A percentile compares a stretch with the other conserved stretches of the same genome.
These are phyloP conservation scores for Drosophila gaucha DNA, from an alignment of 2,888 invertebrate species.

Conservation along the genomic window DNA sequence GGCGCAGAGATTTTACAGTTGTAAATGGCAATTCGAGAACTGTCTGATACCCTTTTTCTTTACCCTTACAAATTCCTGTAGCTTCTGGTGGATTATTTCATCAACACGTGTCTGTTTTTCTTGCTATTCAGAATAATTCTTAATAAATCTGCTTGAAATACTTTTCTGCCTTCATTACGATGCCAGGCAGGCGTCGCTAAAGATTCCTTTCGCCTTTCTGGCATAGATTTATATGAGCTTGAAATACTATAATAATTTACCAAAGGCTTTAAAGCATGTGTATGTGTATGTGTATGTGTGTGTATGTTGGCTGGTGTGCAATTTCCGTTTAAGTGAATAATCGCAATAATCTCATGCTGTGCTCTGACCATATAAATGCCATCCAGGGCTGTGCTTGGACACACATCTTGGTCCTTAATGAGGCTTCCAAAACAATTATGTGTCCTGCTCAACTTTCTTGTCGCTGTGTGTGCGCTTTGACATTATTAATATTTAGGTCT, in stretches of 20 bases:
- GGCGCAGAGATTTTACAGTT: background rate
- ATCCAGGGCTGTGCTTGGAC: constrained; percentile 28
- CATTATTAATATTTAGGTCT: constrained; percentile 63
- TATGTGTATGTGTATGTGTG: background rate
- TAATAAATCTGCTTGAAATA: background rate
- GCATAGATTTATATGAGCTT: constrained; percentile 13
- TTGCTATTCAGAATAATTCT: background rate
- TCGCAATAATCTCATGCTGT: constrained; percentile 55
- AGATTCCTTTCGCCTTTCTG: constrained; percentile 2
- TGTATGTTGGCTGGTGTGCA: constrained; percentile 11
- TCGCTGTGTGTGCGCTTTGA: constrained; percentile 25
- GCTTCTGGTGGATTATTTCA: too few species aligned
- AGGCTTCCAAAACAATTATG: constrained; percentile 60
- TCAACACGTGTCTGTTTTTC: background rate
- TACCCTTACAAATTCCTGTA: background rate
- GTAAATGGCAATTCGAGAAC: background rate
- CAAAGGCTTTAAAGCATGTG: constrained; percentile 24
- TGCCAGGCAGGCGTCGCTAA: constrained; percentile 1
- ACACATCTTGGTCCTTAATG: constrained; percentile 51
- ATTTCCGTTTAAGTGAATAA: constrained; percentile 54
- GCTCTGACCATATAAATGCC: constrained; percentile 30
- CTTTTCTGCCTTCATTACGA: background rate
- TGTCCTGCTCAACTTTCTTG: constrained; percentile 23
- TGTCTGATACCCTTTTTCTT: background rate
- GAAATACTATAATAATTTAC: constrained; percentile 25